Percentiles rank a stretch among this genome's conserved stretches.
Evolutionary conservation across 2,113 vertebrate genomes (phyloP).

Genomic region (Lipophrys pholis): DNA sequence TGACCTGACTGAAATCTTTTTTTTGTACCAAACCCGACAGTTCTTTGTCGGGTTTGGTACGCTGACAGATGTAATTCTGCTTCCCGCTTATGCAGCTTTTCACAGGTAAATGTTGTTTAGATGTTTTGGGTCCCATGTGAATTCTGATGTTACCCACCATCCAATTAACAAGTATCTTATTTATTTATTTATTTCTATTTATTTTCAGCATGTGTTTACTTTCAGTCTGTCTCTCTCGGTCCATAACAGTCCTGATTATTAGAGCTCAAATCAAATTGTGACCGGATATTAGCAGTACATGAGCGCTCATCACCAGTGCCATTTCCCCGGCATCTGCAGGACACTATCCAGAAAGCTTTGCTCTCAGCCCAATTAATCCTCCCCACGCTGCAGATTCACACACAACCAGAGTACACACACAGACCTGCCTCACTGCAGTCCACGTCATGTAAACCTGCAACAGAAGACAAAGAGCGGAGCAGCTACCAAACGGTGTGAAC

Average conservation of each 20-base stretch:
- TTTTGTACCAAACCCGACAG: too few species aligned
- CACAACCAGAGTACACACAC: slow-evolving; percentile 6
- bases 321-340: slow-evolving; percentile 94
- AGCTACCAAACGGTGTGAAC: slow-evolving; percentile 38
- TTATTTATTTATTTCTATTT: too few species aligned
- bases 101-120: too few species aligned
- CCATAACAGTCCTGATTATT: slow-evolving; percentile 94
- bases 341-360: slow-evolving; percentile 89
- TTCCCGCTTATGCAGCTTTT: too few species aligned
- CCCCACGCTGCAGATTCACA: slow-evolving; percentile 23
- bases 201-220: slow-evolving; percentile 20
- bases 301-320: slow-evolving; percentile 92
- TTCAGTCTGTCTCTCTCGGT: slow-evolving; percentile 83
- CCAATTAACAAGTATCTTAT: slow-evolving; percentile 1
- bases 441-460: slow-evolving; percentile 45
- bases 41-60: too few species aligned
- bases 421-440: slow-evolving; percentile 15
- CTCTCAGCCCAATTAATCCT: slow-evolving; percentile 59
- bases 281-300: slow-evolving; percentile 96
- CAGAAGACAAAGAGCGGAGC: slow-evolving; percentile 32
- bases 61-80: too few species aligned
- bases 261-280: slow-evolving; percentile 94
- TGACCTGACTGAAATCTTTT: too few species aligned
- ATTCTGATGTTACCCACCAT: neutral
- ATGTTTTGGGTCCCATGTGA: neutral